These are phyloP conservation scores for Puntigrus tetrazona DNA, from an alignment of 2,113 vertebrate genomes.

Conservation along the genomic window DNA sequence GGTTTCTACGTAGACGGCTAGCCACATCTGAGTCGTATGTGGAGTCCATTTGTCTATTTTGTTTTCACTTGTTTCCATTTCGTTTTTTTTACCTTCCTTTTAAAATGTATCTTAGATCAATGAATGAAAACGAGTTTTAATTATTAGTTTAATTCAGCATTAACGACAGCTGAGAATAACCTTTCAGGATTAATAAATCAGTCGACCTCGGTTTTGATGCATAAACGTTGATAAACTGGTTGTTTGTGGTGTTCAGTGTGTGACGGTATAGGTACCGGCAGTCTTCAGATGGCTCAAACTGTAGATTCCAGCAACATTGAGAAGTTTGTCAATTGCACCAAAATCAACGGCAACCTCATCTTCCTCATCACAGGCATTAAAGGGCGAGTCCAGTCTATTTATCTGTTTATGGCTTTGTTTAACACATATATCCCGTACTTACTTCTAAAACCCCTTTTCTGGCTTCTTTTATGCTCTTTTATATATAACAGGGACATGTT, in stretches of 20 bases:
- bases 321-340: conserved; percentile 97
- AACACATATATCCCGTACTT: too few species aligned
- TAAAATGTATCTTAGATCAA: neutral
- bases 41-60: too few species aligned
- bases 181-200: neutral
- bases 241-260: conserved; percentile 78
- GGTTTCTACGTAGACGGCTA: too few species aligned
- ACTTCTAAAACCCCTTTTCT: neutral
- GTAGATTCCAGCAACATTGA: conserved; percentile 98
- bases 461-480: neutral
- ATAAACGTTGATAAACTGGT: too few species aligned
- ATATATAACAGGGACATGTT: conserved; percentile 85
- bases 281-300: conserved; percentile 88
- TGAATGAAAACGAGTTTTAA: neutral
- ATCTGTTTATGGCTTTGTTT: neutral
- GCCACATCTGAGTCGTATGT: too few species aligned
- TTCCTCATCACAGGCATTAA: conserved; percentile 98
- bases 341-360: conserved; percentile 98
- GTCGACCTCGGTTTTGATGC: too few species aligned
- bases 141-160: neutral
- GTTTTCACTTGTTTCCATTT: neutral
- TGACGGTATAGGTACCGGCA: conserved; percentile 94
- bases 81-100: neutral
- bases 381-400: conserved; percentile 78
- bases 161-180: neutral